Percentiles rank a stretch among this genome's conserved stretches.
Conservation (phyloP, 2,113 vertebrate genomes). For the Ptilonorhynchus violaceus region DNA sequence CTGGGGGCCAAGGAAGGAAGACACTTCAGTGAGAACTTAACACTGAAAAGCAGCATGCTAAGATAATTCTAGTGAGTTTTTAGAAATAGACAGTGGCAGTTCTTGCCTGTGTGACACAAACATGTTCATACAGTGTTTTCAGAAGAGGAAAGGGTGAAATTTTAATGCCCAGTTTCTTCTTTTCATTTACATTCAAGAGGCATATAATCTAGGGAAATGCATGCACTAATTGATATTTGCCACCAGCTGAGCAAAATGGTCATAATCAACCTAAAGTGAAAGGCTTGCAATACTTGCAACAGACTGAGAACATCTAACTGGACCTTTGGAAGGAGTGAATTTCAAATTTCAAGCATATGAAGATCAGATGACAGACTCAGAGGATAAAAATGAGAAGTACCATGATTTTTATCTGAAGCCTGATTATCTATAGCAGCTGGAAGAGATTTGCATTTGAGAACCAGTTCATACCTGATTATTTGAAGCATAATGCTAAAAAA, state of each 20-base stretch:
- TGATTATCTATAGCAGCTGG: background rate
- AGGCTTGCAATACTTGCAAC: background rate
- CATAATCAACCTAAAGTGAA: background rate
- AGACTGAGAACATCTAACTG: background rate
- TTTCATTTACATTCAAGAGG: background rate
- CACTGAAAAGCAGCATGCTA: background rate
- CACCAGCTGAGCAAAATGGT: background rate
- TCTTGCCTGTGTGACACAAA: background rate
- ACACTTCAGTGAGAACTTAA: conserved; percentile 1
- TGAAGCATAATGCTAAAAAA: background rate
- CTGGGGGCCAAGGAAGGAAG: conserved; percentile 34
- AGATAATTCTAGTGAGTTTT: background rate
- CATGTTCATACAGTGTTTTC: background rate
- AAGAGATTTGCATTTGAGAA: background rate
- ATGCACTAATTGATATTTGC: background rate
- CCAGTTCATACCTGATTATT: background rate
- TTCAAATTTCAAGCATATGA: background rate
- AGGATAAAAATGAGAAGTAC: background rate
- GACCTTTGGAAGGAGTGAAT: background rate
- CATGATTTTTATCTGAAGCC: background rate
- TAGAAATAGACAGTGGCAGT: background rate
- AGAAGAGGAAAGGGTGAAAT: background rate
- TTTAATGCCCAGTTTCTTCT: background rate
- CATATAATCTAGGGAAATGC: background rate
- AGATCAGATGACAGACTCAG: background rate